phyloP scores from a whole-genome alignment of 1,140 invertebrate genomes.

The Tetranychus urticae region DNA sequence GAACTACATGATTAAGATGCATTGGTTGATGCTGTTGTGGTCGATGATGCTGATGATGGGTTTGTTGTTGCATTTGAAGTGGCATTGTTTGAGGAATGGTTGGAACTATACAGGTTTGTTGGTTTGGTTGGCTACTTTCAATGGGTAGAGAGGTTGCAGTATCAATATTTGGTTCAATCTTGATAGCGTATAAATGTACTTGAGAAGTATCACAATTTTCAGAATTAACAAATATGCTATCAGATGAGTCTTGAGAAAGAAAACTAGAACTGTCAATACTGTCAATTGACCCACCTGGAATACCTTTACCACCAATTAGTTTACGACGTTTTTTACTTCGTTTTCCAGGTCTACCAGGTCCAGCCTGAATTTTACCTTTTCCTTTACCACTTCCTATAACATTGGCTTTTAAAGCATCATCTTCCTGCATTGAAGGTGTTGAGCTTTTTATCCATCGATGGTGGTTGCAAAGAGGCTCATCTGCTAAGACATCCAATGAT shows the following conservation, averaged over 20 bases:
- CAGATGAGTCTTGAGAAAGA: background rate
- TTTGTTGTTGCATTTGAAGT: background rate
- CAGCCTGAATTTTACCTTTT: background rate
- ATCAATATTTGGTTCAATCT: background rate
- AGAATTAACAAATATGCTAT: background rate
- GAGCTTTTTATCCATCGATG: conserved; percentile 33
- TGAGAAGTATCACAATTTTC: background rate
- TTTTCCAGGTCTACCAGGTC: background rate
- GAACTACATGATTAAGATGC: background rate
- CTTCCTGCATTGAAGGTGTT: background rate
- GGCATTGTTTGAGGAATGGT: background rate
- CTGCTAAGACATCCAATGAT: conserved; percentile 57
- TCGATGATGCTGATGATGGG: background rate
- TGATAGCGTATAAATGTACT: background rate
- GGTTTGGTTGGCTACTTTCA: background rate
- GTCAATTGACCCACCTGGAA: background rate
- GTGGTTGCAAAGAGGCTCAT: conserved; percentile 53
- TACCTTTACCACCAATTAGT: background rate
- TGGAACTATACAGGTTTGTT: background rate
- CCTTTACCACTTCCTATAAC: background rate
- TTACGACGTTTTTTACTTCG: background rate
- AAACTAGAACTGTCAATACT: background rate
- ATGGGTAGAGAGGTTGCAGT: background rate
- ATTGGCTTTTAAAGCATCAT: background rate
- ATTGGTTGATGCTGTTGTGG: background rate